Evolutionary conservation across 2,888 invertebrate species (phyloP).

Genomic region (Lampropteryx suffumata): DNA sequence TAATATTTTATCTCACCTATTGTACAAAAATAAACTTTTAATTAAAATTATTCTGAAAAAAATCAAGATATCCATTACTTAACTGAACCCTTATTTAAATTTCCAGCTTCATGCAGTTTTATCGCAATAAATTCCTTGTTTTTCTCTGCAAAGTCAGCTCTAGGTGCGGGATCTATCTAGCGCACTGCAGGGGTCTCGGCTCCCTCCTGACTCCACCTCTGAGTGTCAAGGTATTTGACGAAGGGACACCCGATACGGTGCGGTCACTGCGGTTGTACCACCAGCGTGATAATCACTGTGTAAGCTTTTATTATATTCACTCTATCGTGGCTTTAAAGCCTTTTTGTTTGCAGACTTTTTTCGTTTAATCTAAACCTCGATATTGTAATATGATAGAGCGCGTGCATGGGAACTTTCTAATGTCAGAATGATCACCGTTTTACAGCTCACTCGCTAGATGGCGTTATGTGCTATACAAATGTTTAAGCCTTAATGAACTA

Average conservation of each 20-base stretch:
- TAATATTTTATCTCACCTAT: no score
- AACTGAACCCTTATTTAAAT: no score
- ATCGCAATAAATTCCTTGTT: not conserved
- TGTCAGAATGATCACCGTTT: not conserved
- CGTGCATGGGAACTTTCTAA: not conserved
- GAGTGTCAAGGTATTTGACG: slow-evolving; percentile 47
- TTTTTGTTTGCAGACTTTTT: no score
- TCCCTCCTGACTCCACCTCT: slow-evolving; percentile 3
- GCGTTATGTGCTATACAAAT: not conserved
- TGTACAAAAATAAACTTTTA: no score
- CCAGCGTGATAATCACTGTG: slow-evolving; percentile 30
- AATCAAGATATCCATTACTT: no score
- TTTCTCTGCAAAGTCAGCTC: not conserved
- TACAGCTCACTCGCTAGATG: not conserved
- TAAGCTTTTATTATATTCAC: slow-evolving; percentile 31
- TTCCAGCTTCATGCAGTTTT: not conserved
- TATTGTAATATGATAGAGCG: slow-evolving; percentile 7
- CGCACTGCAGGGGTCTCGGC: slow-evolving; percentile 1
- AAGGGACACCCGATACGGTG: slow-evolving; percentile 60
- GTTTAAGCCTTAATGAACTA: no score
- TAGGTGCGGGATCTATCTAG: slow-evolving; percentile 6
- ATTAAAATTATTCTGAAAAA: no score
- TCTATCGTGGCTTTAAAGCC: not conserved
- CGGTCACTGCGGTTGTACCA: slow-evolving; percentile 35
- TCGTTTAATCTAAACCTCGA: not conserved